A percentile compares a stretch with the other conserved stretches of the same genome.
phyloP scores from a whole-genome alignment of 92 coral and sea anemone species.

The Zoanthus sansibaricus region DNA sequence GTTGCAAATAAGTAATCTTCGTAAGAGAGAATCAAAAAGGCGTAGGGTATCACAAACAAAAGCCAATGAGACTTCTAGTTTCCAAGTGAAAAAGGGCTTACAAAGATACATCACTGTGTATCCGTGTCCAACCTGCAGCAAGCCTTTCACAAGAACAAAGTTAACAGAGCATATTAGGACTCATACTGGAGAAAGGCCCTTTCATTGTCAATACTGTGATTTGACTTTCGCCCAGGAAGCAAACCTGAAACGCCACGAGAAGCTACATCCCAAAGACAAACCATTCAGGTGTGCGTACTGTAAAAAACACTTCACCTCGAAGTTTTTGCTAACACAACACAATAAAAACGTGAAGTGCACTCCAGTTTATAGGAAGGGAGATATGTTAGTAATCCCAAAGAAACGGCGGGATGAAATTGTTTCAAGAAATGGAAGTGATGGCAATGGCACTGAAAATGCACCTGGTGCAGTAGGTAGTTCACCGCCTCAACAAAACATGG shows the following conservation, averaged over 20 bases:
- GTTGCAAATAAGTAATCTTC: background rate
- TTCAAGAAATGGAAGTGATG: background rate
- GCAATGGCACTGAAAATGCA: background rate
- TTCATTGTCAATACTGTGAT: background rate
- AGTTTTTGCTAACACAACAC: background rate
- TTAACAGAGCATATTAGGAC: slow-evolving; percentile 12
- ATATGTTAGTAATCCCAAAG: background rate
- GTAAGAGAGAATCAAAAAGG: background rate
- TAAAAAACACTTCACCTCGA: slow-evolving; percentile 14
- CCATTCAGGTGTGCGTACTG: slow-evolving; percentile 27
- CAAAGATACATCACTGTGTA: slow-evolving; percentile 10
- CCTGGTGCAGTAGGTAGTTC: background rate
- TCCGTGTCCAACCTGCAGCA: slow-evolving; percentile 9
- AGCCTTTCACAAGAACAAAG: slow-evolving; percentile 26
- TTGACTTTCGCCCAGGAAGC: slow-evolving; percentile 19
- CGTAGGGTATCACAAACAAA: background rate
- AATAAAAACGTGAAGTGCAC: background rate
- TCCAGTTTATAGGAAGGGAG: background rate
- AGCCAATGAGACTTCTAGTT: background rate
- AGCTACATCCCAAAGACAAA: slow-evolving; percentile 27
- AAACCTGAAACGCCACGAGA: slow-evolving; percentile 11
- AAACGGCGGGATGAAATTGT: background rate
- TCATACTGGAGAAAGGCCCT: slow-evolving; percentile 35
- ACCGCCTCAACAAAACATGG: background rate
- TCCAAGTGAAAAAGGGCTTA: background rate